Base-by-base conservation (phyloP, 2,113 vertebrate species). In the Perognathus longimembris region DNA sequence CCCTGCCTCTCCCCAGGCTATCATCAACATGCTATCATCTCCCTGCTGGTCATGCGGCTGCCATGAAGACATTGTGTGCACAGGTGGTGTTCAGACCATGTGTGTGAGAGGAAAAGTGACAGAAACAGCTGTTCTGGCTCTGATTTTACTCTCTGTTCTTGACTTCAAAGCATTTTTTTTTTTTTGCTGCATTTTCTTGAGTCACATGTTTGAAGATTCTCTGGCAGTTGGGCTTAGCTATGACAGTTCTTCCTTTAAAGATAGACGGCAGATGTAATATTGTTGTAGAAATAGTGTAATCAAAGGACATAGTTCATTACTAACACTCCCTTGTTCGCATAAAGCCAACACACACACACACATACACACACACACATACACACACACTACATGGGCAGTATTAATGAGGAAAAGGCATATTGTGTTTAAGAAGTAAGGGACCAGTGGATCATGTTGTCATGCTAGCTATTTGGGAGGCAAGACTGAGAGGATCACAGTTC, bases 131-230 rank as follows among this genome's bases (percentile, higher is more conserved):
- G 3, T 63, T 66, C 79, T 66, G 30, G n/a, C n/a, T 32, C 42
- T 75, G 59, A 66, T 50, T 26, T 54, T 42, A 63, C 26, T 64
- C 70, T 74, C 59, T 6, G 30, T 26, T 38, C 22, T 63, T 77
- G 42, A 86, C 10, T 20, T 57, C n/a, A 71, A 86, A 50, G 76
- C 32, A 4, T 30, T n/a, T 54, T 54, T 75, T 45, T 71, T 74
- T 54, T 66, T 54, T 67, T 81, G 11, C 30, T 85, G 21, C 22
- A 83, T 89, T 90, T 78, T 87, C 45, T 73, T 74, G 45, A 84
- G 75, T 74, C 71, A 61, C 36, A 32, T 67, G 79, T 7, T 74
- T 88, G 59, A 79, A 87, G 90, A 67, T 73, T 70, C 70, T 20
- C 63, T 42, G 36, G 18, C 22, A 7, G 14, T 88, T 88, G 71